A percentile compares a stretch with the other conserved stretches of the same genome.
Conservation (phyloP, 1,140 invertebrate species). For the Halictus rubicundus region DNA sequence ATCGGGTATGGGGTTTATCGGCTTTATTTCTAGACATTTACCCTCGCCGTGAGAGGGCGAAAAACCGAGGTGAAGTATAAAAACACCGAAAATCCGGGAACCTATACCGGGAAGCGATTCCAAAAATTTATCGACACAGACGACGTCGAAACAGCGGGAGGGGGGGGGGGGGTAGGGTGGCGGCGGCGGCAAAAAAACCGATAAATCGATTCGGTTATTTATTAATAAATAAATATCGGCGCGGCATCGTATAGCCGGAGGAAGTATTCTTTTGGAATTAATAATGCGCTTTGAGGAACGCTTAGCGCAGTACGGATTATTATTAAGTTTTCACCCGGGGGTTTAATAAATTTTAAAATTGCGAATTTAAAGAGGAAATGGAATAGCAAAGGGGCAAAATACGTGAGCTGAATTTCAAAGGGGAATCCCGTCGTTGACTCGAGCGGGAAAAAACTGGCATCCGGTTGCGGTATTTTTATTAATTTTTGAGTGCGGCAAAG, state of each 20-base stretch:
- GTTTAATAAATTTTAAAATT: slow-evolving; percentile 37
- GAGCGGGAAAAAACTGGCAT: not conserved
- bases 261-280: not conserved
- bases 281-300: not conserved
- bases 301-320: slow-evolving; percentile 6
- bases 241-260: too few species aligned
- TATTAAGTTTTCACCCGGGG: slow-evolving; percentile 14
- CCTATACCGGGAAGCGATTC: not conserved
- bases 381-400: slow-evolving; percentile 23
- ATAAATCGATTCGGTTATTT: too few species aligned
- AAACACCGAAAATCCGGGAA: not conserved
- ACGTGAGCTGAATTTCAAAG: slow-evolving; percentile 23
- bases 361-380: slow-evolving; percentile 30
- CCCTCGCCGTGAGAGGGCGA: not conserved
- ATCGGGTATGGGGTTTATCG: slow-evolving; percentile 41
- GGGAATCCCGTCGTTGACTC: slow-evolving; percentile 1
- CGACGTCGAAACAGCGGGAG: too few species aligned
- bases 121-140: not conserved
- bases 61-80: not conserved
- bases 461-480: slow-evolving; percentile 17
- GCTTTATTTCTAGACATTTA: slow-evolving; percentile 33
- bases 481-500: slow-evolving; percentile 12
- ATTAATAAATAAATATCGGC: too few species aligned
- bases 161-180: too few species aligned
- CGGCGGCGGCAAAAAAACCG: too few species aligned